Conservation (phyloP, 2,888 invertebrate species). For the Drosophila meridionalis region DNA sequence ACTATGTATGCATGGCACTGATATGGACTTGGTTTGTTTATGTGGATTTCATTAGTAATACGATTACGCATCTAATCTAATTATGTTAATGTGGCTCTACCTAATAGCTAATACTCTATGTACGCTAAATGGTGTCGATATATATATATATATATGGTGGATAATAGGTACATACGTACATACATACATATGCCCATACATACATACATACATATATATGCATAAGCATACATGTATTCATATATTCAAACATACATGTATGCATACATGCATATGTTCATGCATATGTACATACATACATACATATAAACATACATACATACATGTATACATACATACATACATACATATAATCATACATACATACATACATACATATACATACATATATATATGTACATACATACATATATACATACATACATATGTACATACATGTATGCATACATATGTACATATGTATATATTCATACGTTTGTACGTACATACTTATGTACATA, state of each 20-base stretch:
- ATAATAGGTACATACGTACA: background rate
- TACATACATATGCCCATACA: background rate
- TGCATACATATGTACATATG: background rate
- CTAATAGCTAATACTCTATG: constrained; percentile 1
- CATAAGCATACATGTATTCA: background rate
- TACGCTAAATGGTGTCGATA: constrained; percentile 10
- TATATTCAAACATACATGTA: background rate
- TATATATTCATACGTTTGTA: background rate
- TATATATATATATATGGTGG: background rate
- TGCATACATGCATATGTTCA: background rate
- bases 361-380: background rate
- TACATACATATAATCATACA: background rate
- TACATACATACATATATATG: constrained; percentile 14
- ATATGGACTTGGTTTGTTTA: constrained; percentile 2
- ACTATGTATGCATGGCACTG: constrained; percentile 8
- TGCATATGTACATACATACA: background rate
- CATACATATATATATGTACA: too few species aligned
- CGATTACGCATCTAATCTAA: constrained; percentile 5
- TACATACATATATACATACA: background rate
- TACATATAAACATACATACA: background rate
- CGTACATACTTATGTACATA: background rate
- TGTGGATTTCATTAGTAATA: constrained; percentile 2
- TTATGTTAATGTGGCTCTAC: constrained; percentile 4
- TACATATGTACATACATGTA: background rate
- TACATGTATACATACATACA: background rate